Evolutionary conservation across 2,888 invertebrate species (phyloP).

Genomic region (Eubasilissa splendida): DNA sequence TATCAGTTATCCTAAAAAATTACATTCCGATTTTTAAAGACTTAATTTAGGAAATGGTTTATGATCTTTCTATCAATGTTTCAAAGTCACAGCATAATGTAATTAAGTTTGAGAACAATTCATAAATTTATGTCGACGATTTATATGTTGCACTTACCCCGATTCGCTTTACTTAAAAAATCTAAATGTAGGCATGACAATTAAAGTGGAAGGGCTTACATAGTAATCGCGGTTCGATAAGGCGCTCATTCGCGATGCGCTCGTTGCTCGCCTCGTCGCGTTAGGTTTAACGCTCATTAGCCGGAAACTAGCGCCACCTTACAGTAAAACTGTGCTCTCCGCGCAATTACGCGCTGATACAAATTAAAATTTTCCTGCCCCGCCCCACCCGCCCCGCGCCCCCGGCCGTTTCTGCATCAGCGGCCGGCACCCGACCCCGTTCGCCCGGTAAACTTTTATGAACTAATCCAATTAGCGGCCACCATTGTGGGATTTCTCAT

Average conservation of each 20-base stretch:
- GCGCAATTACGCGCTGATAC: conserved; percentile 47
- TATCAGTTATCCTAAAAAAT: too few relatives aligned
- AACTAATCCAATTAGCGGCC: conserved; percentile 67
- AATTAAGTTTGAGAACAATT: too few relatives aligned
- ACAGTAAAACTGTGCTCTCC: conserved; percentile 37
- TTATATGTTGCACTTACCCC: too few relatives aligned
- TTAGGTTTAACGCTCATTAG: conserved; percentile 41
- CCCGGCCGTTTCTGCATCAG: conserved; percentile 23
- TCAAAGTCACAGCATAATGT: too few relatives aligned
- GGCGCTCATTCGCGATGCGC: conserved; percentile 14
- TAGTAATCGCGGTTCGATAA: background rate
- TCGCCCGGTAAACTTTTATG: conserved; percentile 61
- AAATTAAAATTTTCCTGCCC: conserved; percentile 41
- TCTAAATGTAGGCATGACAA: background rate
- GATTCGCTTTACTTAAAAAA: too few relatives aligned
- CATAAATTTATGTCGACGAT: too few relatives aligned
- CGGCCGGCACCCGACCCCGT: conserved; percentile 10
- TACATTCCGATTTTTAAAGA: too few relatives aligned
- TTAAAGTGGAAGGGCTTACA: background rate
- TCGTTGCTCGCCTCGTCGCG: conserved; percentile 20
- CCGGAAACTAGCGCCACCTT: conserved; percentile 34
- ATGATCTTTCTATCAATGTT: too few relatives aligned
- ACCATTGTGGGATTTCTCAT: conserved; percentile 56
- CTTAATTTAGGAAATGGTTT: too few relatives aligned
- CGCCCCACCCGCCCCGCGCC: background rate